Evolutionary conservation across 2,797 vertebrate genomes (phyloP).

Genomic region (Poeciliopsis turneri): DNA sequence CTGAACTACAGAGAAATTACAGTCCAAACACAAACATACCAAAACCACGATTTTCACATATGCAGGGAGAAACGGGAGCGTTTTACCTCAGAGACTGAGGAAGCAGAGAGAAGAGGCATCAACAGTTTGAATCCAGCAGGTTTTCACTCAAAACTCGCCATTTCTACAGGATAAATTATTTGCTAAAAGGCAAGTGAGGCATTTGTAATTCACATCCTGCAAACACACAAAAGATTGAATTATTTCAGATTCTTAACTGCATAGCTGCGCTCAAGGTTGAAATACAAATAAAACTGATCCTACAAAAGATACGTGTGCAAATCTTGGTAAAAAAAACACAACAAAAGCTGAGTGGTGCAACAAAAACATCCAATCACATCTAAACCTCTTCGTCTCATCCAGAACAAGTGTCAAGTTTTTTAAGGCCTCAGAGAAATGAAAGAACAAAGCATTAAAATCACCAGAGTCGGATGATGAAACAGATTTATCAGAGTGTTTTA

Average conservation of each 20-base stretch:
- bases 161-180: conserved; percentile 10
- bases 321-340: conserved; percentile 3
- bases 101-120: conserved; percentile 21
- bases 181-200: conserved; percentile 20
- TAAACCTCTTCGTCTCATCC: conserved; percentile 35
- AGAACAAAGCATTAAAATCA: conserved; percentile 12
- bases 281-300: conserved; percentile 19
- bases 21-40: conserved; percentile 37
- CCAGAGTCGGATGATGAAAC: conserved; percentile 42
- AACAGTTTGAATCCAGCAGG: neutral
- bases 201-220: conserved; percentile 20
- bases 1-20: conserved; percentile 39
- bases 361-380: conserved; percentile 20
- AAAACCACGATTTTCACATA: conserved; percentile 59
- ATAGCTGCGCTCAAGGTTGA: conserved; percentile 41
- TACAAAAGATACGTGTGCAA: conserved; percentile 16
- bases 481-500: conserved; percentile 9
- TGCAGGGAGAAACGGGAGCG: conserved; percentile 43
- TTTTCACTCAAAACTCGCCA: conserved; percentile 2
- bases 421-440: conserved; percentile 41
- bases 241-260: conserved; percentile 35
- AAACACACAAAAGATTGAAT: conserved; percentile 3
- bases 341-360: neutral
- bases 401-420: conserved; percentile 12
- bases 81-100: conserved; percentile 24